Conservation (phyloP, 2,113 vertebrate genomes). For the Empidonax traillii region DNA sequence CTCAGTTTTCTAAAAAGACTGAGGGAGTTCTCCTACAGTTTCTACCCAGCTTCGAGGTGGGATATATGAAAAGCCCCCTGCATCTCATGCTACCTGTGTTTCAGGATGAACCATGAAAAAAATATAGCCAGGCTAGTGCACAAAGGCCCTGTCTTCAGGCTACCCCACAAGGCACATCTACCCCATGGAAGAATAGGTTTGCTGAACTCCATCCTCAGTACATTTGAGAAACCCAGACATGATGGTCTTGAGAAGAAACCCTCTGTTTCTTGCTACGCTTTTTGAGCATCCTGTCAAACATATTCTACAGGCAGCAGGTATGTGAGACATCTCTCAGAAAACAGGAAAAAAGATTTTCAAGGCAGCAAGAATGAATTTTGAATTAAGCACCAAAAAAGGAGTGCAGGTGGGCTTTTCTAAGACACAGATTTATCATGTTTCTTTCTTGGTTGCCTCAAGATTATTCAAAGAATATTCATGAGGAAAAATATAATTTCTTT, state of each 20-base stretch:
- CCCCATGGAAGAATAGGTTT: neutral
- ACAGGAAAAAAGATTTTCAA: neutral
- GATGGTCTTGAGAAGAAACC: neutral
- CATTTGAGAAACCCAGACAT: neutral
- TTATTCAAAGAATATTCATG: neutral
- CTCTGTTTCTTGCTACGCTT: neutral
- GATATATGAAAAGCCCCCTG: neutral
- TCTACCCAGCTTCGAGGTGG: accelerated
- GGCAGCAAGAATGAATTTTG: neutral
- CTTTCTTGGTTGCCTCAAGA: neutral
- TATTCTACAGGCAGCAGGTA: neutral
- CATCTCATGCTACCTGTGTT: neutral
- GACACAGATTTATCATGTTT: neutral
- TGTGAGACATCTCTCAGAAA: neutral
- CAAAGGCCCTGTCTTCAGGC: neutral
- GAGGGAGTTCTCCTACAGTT: neutral
- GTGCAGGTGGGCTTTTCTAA: neutral
- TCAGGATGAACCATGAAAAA: neutral
- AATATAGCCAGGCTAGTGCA: neutral
- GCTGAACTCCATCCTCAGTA: neutral
- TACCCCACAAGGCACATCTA: neutral
- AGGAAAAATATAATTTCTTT: neutral
- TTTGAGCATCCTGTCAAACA: neutral
- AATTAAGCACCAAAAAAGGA: neutral
- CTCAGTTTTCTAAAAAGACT: neutral